Conservation (phyloP, 1,140 invertebrate genomes). For the Macrotrachela quadricornifera region DNA sequence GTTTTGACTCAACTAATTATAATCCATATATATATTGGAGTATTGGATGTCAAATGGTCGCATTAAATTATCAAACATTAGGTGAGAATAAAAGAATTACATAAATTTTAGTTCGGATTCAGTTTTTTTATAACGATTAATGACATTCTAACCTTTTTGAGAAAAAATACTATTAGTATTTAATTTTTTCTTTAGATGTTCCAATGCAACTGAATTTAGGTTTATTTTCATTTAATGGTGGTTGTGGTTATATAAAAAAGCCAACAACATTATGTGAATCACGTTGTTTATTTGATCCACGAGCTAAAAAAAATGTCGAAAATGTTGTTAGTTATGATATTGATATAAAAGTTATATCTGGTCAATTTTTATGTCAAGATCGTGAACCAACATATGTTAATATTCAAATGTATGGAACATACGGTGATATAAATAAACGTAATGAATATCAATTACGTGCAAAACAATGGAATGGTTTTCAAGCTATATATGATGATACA, state of each 20-base stretch:
- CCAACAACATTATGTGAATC: constrained; percentile 31
- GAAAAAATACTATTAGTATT: too few species aligned
- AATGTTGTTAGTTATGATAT: constrained; percentile 31
- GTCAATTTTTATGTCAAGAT: too few species aligned
- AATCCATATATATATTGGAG: constrained; percentile 57
- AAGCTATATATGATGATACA: too few species aligned
- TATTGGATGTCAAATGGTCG: constrained; percentile 31
- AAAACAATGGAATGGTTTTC: too few species aligned
- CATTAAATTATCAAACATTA: constrained; percentile 30
- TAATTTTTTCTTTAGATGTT: constrained; percentile 40
- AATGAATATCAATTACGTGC: too few species aligned
- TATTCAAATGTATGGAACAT: too few species aligned
- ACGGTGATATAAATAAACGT: too few species aligned
- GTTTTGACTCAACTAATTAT: constrained; percentile 96
- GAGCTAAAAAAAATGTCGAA: constrained; percentile 31
- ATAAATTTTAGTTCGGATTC: too few species aligned
- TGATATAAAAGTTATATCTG: constrained; percentile 25
- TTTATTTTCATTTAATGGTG: constrained; percentile 60
- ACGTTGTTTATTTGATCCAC: constrained; percentile 30
- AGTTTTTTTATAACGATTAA: too few species aligned
- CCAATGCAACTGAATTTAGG: constrained; percentile 99
- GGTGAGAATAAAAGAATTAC: too few species aligned
- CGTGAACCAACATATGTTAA: too few species aligned
- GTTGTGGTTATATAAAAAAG: constrained; percentile 26
- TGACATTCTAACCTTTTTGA: background rate